Evolutionary conservation across 2,888 invertebrate genomes (phyloP), one percentile per base, ranked within the genome.

Genomic region (Dolichopus griseipennis): DNA sequence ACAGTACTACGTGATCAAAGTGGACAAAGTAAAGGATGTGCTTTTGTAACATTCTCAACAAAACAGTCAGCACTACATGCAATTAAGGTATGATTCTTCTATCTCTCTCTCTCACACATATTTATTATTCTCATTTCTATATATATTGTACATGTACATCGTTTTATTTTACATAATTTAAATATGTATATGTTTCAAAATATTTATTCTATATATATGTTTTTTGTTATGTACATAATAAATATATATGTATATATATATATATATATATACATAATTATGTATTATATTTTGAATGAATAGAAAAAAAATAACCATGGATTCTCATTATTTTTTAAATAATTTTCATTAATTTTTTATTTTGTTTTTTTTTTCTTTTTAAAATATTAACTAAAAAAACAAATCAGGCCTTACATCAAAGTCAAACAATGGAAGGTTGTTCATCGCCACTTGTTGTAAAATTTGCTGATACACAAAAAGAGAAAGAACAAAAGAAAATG

Each of bases 341-440:
- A 64, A 33, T 63, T 27, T 61, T 52, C 65, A 10, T 37, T 8
- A 37, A 37, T 37, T 10, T 10, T 37, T 10, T 2, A 10, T 37
- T 37, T 52, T 7, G 9, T 52, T 52, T 12, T 52, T 18, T 52
- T 52, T 6, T 52, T 52, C 18, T 52, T 52, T 52, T 41, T 15
- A 2, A 6, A 27, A 27, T 27, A 27, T 4, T 27, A 27, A 27
- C 5, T 27, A 27, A 4, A 27, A 27, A 27, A 27, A 27, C 41
- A 41, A 41, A 43, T n/a, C 63, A 87, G 87, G 84, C 89, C 72
- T 83, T 98, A 84, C 97, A 98, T 85, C 98, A 99, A 83, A 97
- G 96, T 80, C 94, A 95, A 84, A 99, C 97, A 76, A 97, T 98
- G 97, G 98, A 99, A 85, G 98, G 98, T 66, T 99, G 98, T 83